phyloP scores from a whole-genome alignment of 1,140 invertebrate genomes.

The Zaprionus ghesquierei region DNA sequence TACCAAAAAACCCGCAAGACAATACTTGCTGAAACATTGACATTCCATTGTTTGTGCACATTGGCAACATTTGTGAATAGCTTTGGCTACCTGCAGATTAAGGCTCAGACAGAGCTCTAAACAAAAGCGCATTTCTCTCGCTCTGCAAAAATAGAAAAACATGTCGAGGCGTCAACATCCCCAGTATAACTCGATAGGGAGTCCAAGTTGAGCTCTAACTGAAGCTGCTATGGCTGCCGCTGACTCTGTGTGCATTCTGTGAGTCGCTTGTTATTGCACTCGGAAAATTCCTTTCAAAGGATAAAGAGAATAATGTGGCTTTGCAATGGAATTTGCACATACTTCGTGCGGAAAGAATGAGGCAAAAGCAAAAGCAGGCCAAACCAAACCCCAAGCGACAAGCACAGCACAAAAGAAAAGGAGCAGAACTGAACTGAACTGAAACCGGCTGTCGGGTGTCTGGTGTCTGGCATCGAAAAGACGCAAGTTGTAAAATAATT shows the following conservation, averaged over 20 bases:
- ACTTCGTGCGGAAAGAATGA: constrained; percentile 54
- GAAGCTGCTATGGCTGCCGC: constrained; percentile 7
- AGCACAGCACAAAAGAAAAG: not conserved
- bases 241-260: constrained; percentile 26
- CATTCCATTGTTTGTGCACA: constrained; percentile 43
- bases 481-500: constrained; percentile 79
- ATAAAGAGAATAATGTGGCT: constrained; percentile 81
- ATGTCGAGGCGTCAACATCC: not conserved
- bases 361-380: constrained; percentile 23
- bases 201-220: not conserved
- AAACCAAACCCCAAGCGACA: constrained; percentile 5
- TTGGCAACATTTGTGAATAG: constrained; percentile 35
- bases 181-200: constrained; percentile 9
- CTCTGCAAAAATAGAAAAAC: constrained; percentile 34
- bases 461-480: constrained; percentile 64
- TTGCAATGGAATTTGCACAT: constrained; percentile 81
- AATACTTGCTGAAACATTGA: constrained; percentile 37
- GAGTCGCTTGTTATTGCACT: constrained; percentile 75
- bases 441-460: not conserved
- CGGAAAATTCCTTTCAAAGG: constrained; percentile 77
- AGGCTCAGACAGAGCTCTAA: constrained; percentile 34
- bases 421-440: constrained; percentile 8
- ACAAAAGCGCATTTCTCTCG: constrained; percentile 45
- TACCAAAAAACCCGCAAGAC: constrained; percentile 2
- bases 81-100: constrained; percentile 41